Evolutionary conservation across 2,888 invertebrate genomes (phyloP).

Genomic region (Stratiomys singularior): DNA sequence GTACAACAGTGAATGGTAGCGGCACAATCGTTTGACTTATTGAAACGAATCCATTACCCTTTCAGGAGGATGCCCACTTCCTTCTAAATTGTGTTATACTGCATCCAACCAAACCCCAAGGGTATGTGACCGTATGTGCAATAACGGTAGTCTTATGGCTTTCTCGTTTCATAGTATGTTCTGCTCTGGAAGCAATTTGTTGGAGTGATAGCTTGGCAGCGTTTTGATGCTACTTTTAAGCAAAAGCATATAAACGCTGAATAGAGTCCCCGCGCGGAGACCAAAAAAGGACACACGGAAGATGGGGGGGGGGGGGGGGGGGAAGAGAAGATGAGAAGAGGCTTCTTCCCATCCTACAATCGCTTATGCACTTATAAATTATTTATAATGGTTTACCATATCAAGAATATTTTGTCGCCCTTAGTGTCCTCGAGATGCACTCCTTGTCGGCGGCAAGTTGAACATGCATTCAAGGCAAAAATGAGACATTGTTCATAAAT

Average conservation of each 20-base stretch:
- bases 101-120: neutral
- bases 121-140: neutral
- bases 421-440: neutral
- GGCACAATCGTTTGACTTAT: neutral
- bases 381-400: neutral
- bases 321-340: neutral
- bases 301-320: neutral
- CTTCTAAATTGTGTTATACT: neutral
- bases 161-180: neutral
- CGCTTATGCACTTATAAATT: neutral
- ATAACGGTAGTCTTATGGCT: neutral
- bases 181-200: neutral
- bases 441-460: neutral
- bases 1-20: too few relatives aligned
- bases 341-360: neutral
- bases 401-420: neutral
- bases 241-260: neutral
- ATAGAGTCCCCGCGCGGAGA: neutral
- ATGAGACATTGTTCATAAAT: constrained; percentile 3
- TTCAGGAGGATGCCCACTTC: neutral
- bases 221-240: neutral
- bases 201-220: neutral
- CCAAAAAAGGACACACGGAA: neutral
- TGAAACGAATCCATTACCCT: neutral
- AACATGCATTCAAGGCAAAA: neutral